Base-by-base conservation (phyloP, 2,113 vertebrate genomes). In the Cephalopterus ornatus region DNA sequence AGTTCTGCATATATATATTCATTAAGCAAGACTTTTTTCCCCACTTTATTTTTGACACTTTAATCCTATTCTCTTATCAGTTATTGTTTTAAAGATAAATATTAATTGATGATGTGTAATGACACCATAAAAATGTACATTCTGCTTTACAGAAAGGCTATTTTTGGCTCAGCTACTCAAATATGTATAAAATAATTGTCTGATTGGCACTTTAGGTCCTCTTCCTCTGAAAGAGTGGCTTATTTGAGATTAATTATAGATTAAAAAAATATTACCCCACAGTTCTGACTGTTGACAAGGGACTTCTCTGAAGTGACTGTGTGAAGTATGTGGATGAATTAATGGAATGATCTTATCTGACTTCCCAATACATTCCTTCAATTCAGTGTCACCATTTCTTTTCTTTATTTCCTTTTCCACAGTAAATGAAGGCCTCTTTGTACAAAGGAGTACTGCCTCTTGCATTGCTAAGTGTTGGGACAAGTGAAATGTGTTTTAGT, bases 21-120 rank as follows among this genome's bases (percentile, higher is more conserved):
- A 82, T 85, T 87, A 78, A 70, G 20, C 14, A 91, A 68, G 11
- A 66, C 16, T 17, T 59, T 81, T 72, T 66, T 71, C 46, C 7
- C 26, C 6, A 30, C 8, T 91, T 79, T 46, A 68, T 70, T 95
- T 93, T 94, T 85, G 33, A 83, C 20, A 49, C 5, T 91, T 85
- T 58, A 74, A 32, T 94, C 9, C 19, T 75, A 35, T 79, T 91
- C 14, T 59, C 49, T 82, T 42, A 62, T 50, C 32, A 37, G 16
- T 87, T 92, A 63, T 65, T 89, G 23, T 95, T 97, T 92, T 65
- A 92, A 91, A 94, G 62, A 82, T 75, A 93, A 96, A 79, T 72
- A 91, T 92, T 85, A 24, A 27, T 65, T 88, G 56, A 52, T 77
- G 28, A 83, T 90, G 32, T 62, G 12, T 14, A 76, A 73, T 58